Percentiles rank a stretch among this genome's conserved stretches.
Conservation (phyloP, 2,888 invertebrate genomes). For the Drosophila birchii region DNA sequence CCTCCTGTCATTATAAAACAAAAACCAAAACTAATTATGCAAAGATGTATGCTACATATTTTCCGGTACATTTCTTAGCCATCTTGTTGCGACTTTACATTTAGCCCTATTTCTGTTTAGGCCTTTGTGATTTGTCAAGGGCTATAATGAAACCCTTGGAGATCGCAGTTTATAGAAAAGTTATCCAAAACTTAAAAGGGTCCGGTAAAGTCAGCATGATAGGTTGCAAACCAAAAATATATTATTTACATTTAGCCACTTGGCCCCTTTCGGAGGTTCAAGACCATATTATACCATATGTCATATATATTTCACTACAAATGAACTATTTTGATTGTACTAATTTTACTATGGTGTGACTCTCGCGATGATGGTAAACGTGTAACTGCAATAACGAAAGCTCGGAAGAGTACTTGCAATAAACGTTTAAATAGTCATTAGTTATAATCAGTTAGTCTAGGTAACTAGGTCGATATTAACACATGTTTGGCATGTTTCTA, state of each 20-base stretch:
- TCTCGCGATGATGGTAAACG: slow-evolving; percentile 17
- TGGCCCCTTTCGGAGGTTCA: not conserved
- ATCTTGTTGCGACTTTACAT: too few relatives aligned
- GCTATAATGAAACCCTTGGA: not conserved
- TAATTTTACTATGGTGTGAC: slow-evolving; percentile 16
- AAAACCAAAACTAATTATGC: not conserved
- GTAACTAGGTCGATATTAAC: slow-evolving; percentile 52
- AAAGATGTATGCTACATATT: not conserved
- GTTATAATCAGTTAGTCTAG: slow-evolving; percentile 60
- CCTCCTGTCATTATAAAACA: not conserved
- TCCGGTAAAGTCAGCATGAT: slow-evolving; percentile 1
- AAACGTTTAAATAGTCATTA: slow-evolving; percentile 45
- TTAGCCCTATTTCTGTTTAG: slow-evolving; percentile 2
- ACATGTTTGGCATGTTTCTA: slow-evolving; percentile 16
- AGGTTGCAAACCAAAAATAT: slow-evolving; percentile 7
- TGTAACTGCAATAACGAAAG: slow-evolving; percentile 29
- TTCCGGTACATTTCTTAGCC: not conserved
- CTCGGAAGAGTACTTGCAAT: slow-evolving; percentile 40
- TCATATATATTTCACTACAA: slow-evolving; percentile 9
- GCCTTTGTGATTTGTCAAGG: not conserved
- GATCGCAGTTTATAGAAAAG: not conserved
- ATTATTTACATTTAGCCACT: slow-evolving; percentile 10
- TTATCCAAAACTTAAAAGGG: not conserved
- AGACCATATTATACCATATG: not conserved
- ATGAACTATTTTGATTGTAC: slow-evolving; percentile 15